Evolutionary conservation across 2,113 vertebrate species (phyloP), one percentile per base, ranked within the genome.

Genomic region (Otocyon megalotis): DNA sequence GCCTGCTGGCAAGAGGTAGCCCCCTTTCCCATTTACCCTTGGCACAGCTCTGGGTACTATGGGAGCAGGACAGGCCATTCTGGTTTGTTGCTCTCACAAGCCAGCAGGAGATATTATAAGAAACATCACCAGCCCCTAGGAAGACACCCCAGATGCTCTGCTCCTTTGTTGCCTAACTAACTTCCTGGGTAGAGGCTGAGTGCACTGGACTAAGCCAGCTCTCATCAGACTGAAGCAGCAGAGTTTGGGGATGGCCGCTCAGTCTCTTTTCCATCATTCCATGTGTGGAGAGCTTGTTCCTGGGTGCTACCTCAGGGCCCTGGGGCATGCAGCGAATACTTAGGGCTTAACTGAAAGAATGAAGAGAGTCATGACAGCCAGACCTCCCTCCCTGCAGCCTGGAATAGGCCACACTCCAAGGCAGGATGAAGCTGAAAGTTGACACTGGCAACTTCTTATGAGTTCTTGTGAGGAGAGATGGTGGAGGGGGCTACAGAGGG

Each of bases 311-410:
- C 26, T 81, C 72, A 43, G 60, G n/a, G 9, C 14, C 22, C 54
- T 80, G 3, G 48, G 62, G 2, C 22, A 54, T 1, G 17, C 50
- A 67, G 15, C 37, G 35, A 90, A 84, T 63, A 24, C 48, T 71
- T 82, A n/a, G 8, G 69, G 14, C 17, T 17, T 43, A 91, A 26
- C 12, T 67, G 35, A 32, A 80, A 54, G 14, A 60, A 48, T 62
- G 37, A 50, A 50, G 30, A 81, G 63, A 93, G 50, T 65, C 28
- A 43, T 54, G 48, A 92, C 20, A 65, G 17, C 8, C 83, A 24
- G 20, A 28, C 30, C 1, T 7, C 0, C 24, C 3, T 35, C 13
- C 14, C 2, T 4, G 17, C 22, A 76, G 11, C 26, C 62, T 8
- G 28, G 67, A 71, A 88, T 13, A 48, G 43, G 5, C 89, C n/a